A percentile compares a stretch with the other conserved stretches of the same genome.
These are phyloP conservation scores for Eriosoma lanigerum DNA, from an alignment of 1,140 invertebrate species.

Conservation along the genomic window DNA sequence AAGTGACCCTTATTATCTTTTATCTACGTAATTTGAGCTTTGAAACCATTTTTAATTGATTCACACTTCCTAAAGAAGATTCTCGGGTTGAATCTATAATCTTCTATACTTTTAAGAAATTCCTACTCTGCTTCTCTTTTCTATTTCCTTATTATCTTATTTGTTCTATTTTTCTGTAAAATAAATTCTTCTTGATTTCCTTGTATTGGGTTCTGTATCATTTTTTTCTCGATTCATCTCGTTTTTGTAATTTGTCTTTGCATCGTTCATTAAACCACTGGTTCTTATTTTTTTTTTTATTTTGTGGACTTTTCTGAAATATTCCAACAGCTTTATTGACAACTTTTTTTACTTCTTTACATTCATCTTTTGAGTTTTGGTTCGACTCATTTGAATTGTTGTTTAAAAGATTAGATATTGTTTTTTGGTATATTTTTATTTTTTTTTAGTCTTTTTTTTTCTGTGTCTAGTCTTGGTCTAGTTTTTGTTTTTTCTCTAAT, in stretches of 20 bases:
- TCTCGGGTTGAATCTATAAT: constrained; percentile 10
- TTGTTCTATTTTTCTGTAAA: no score
- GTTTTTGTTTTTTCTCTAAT: neutral
- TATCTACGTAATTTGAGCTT: no score
- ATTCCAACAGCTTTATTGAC: neutral
- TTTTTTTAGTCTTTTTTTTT: neutral
- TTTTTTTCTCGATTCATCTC: neutral
- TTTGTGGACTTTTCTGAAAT: neutral
- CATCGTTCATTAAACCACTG: neutral
- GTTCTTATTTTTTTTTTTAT: neutral
- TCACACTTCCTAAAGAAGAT: constrained; percentile 14
- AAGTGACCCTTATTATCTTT: no score
- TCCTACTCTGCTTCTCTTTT: constrained; percentile 7
- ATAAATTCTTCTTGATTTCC: no score
- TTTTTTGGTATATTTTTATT: constrained; percentile 4
- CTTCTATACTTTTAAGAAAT: constrained; percentile 7
- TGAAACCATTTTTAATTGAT: constrained; percentile 23
- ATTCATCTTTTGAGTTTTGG: constrained; percentile 2
- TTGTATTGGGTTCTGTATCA: neutral
- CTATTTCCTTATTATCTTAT: neutral
- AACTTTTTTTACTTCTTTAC: neutral
- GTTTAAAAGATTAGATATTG: neutral
- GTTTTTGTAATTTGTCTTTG: no score
- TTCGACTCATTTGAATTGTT: neutral
- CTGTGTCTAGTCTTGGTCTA: neutral